Conservation (phyloP, 2,888 invertebrate species). For the Escarpia spicata region DNA sequence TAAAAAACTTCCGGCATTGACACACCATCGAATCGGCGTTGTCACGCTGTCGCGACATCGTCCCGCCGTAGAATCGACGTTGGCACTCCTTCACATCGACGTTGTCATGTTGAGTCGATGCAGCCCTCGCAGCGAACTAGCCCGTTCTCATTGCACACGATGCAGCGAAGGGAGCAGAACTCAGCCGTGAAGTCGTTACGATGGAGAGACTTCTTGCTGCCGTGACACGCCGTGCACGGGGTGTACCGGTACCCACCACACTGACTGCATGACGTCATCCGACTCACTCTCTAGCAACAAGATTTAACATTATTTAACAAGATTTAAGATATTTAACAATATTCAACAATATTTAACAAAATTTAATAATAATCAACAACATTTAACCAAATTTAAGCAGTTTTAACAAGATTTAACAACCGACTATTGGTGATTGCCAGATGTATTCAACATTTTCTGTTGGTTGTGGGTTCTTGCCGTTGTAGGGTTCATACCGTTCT, state of each 20-base stretch:
- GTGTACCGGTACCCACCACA: slow-evolving; percentile 93
- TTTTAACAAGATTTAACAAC: no score
- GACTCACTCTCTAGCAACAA: slow-evolving; percentile 31
- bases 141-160: slow-evolving; percentile 88
- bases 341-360: no score
- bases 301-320: neutral
- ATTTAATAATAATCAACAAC: no score
- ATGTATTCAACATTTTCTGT: no score
- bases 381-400: no score
- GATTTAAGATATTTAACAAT: no score
- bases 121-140: slow-evolving; percentile 89
- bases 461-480: no score
- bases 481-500: no score
- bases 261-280: slow-evolving; percentile 78
- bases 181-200: slow-evolving; percentile 94
- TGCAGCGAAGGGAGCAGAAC: slow-evolving; percentile 77
- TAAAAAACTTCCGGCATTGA: no score
- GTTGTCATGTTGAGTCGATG: neutral
- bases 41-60: neutral
- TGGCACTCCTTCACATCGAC: neutral
- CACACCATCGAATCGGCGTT: no score
- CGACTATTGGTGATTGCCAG: no score
- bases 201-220: slow-evolving; percentile 94
- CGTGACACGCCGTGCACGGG: slow-evolving; percentile 91
- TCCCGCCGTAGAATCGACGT: neutral